These are phyloP conservation scores for Ateles fusciceps DNA, from an alignment of 2,797 vertebrate species.

Conservation along the genomic window DNA sequence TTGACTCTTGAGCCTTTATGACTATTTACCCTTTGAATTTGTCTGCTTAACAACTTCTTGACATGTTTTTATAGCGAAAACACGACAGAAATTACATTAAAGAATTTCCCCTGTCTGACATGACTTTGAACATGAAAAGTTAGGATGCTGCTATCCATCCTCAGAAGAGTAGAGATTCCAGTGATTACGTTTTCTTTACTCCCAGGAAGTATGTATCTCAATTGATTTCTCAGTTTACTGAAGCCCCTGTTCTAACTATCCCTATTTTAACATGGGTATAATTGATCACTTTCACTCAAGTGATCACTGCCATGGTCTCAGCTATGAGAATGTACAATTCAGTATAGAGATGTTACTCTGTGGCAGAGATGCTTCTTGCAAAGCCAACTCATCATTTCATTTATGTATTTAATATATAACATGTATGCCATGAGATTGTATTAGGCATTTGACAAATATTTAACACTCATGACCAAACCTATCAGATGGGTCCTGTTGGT, in stretches of 20 bases:
- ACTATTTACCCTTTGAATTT: background rate
- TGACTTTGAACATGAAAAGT: background rate
- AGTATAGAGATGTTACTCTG: background rate
- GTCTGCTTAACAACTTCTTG: background rate
- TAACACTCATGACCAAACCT: background rate
- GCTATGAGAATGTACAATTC: background rate
- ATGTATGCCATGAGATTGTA: background rate
- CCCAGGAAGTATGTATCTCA: background rate
- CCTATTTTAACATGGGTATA: background rate
- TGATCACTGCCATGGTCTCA: background rate
- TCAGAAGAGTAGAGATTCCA: background rate
- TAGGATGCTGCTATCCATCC: background rate
- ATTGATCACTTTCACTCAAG: background rate
- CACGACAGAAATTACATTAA: background rate
- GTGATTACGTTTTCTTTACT: background rate
- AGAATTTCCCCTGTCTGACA: background rate
- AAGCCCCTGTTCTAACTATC: background rate
- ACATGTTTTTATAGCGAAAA: background rate
- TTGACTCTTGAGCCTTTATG: background rate
- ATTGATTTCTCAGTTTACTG: background rate
- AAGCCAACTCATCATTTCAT: background rate
- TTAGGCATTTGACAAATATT: slow-evolving; percentile 14
- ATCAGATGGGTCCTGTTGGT: background rate
- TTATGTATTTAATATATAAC: background rate
- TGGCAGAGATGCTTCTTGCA: background rate